phyloP scores from a whole-genome alignment of 2,888 invertebrate species.

The Amphipoea oculea region DNA sequence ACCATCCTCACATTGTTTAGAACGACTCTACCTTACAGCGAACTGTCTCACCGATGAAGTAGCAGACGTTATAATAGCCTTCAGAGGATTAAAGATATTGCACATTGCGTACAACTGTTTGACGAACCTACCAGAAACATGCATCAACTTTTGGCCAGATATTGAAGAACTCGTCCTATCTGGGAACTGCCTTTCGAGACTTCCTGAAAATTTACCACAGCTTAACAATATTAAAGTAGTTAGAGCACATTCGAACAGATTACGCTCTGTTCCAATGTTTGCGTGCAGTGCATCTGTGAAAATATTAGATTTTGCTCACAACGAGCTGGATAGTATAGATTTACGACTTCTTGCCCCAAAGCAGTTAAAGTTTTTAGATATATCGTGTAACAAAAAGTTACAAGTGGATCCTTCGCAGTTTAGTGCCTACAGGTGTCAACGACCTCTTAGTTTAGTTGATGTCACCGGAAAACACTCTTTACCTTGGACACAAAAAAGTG shows the following conservation, averaged over 20 bases:
- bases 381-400: conserved; percentile 95
- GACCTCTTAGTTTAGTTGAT: conserved; percentile 95
- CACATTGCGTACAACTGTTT: conserved; percentile 95
- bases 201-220: conserved; percentile 94
- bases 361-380: conserved; percentile 95
- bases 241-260: conserved; percentile 95
- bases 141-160: conserved; percentile 94
- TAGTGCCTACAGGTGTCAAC: conserved; percentile 94
- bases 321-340: conserved; percentile 95
- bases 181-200: conserved; percentile 94
- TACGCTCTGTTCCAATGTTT: conserved; percentile 94
- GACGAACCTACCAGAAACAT: conserved; percentile 93
- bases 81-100: conserved; percentile 92
- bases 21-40: conserved; percentile 93
- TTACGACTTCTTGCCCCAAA: conserved; percentile 94
- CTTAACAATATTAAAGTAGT: conserved; percentile 93
- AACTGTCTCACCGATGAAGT: conserved; percentile 94
- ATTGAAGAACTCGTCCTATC: conserved; percentile 95
- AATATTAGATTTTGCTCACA: conserved; percentile 96
- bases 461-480: conserved; percentile 95
- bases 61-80: conserved; percentile 92
- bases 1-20: conserved; percentile 91
- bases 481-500: conserved; percentile 89
- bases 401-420: conserved; percentile 96
- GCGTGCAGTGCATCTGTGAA: conserved; percentile 93